Percentiles rank a stretch among this genome's conserved stretches.
These are phyloP conservation scores for Hormaphis cornu DNA, from an alignment of 1,140 invertebrate genomes.

Conservation along the genomic window DNA sequence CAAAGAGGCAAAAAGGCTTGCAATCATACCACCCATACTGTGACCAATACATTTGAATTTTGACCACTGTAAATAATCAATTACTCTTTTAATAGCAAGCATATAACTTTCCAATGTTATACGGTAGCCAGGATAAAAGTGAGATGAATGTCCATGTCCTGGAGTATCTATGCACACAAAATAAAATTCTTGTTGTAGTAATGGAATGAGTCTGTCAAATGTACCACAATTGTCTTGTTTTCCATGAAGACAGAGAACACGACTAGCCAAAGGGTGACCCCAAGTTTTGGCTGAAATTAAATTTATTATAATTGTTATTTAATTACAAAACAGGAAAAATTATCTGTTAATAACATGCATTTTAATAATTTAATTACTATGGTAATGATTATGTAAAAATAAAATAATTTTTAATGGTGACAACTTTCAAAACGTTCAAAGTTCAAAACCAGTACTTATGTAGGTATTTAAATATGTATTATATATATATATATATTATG, in stretches of 20 bases:
- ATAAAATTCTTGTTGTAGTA: conserved; percentile 50
- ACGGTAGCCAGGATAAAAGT: conserved; percentile 46
- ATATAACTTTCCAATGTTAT: conserved; percentile 46
- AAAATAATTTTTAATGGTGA: not conserved
- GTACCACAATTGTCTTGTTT: conserved; percentile 53
- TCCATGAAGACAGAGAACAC: conserved; percentile 55
- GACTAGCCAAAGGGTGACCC: conserved; percentile 47
- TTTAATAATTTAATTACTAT: not conserved
- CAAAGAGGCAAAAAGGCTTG: conserved; percentile 43
- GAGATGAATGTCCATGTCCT: conserved; percentile 58
- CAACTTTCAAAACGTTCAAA: no score
- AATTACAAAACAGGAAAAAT: not conserved
- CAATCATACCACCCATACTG: conserved; percentile 49
- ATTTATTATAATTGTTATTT: not conserved
- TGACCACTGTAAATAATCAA: conserved; percentile 51
- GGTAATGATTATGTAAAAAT: not conserved
- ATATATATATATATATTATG: no score
- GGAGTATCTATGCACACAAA: conserved; percentile 59
- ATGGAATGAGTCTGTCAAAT: conserved; percentile 54
- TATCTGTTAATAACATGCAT: not conserved
- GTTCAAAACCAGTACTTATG: no score
- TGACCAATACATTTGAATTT: conserved; percentile 49
- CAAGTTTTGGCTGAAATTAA: conserved; percentile 50
- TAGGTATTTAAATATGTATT: no score
- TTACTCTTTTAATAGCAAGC: conserved; percentile 45